Percentiles rank a stretch among this genome's conserved stretches.
phyloP scores from a whole-genome alignment of 2,888 invertebrate genomes.

The Steinernema scapterisci region DNA sequence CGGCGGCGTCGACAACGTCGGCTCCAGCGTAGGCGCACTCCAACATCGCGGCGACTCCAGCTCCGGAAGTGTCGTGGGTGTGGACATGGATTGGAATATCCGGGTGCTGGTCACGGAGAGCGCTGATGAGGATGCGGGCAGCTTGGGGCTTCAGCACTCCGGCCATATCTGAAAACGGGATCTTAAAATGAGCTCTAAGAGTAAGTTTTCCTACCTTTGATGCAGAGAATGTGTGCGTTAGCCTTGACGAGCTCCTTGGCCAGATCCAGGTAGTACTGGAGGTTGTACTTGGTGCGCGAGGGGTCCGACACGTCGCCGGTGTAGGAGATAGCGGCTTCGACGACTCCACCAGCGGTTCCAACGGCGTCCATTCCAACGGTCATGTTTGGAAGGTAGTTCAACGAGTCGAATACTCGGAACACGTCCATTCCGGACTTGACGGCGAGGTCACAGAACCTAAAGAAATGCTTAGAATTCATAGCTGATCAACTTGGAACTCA shows the following conservation, averaged over 20 bases:
- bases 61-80: slow-evolving; percentile 97
- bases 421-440: slow-evolving; percentile 97
- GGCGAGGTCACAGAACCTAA: slow-evolving; percentile 87
- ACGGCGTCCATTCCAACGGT: slow-evolving; percentile 95
- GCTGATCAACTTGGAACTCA: neutral
- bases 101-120: slow-evolving; percentile 89
- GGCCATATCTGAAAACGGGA: slow-evolving; percentile 53
- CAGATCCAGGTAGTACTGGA: slow-evolving; percentile 89
- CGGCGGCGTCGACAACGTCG: slow-evolving; percentile 76
- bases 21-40: slow-evolving; percentile 70
- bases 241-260: slow-evolving; percentile 94
- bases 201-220: slow-evolving; percentile 48
- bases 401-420: slow-evolving; percentile 95
- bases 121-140: slow-evolving; percentile 80
- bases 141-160: slow-evolving; percentile 90
- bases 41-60: slow-evolving; percentile 75
- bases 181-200: no score
- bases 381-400: slow-evolving; percentile 95
- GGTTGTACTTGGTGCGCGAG: slow-evolving; percentile 84
- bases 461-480: slow-evolving; percentile 31
- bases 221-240: slow-evolving; percentile 62
- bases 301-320: slow-evolving; percentile 96
- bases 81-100: slow-evolving; percentile 96
- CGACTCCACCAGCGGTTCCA: slow-evolving; percentile 81
- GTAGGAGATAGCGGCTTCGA: slow-evolving; percentile 96